A percentile compares a stretch with the other conserved stretches of the same genome.
Evolutionary conservation across 2,888 invertebrate species (phyloP).

Genomic region (Philhelius pedissequus): DNA sequence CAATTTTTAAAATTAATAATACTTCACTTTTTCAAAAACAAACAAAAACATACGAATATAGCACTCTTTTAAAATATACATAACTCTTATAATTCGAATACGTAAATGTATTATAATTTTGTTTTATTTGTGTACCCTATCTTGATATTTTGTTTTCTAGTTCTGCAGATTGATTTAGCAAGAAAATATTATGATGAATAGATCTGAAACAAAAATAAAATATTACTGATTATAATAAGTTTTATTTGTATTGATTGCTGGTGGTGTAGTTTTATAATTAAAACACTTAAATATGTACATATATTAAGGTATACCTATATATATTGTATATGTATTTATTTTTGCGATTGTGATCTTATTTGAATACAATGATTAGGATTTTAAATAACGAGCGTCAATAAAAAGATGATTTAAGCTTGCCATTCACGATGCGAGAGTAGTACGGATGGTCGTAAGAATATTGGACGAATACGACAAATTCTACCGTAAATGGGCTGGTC

Average conservation of each 20-base stretch:
- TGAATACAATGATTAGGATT: neutral
- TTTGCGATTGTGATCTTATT: neutral
- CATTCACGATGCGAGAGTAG: too few species aligned
- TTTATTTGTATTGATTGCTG: neutral
- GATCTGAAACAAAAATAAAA: constrained; percentile 18
- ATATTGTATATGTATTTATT: too few species aligned
- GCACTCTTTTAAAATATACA: neutral
- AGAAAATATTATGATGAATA: neutral
- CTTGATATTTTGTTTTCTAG: neutral
- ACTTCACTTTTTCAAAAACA: neutral
- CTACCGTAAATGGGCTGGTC: too few species aligned
- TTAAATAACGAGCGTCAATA: neutral
- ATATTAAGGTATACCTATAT: too few species aligned
- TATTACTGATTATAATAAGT: neutral
- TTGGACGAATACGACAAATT: too few species aligned
- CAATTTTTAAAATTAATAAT: neutral
- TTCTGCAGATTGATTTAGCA: neutral
- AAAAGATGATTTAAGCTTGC: too few species aligned
- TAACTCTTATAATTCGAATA: neutral
- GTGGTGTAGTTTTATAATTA: neutral
- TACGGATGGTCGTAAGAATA: too few species aligned
- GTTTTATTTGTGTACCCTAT: neutral
- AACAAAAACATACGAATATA: neutral
- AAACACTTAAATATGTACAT: neutral
- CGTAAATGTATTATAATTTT: neutral